Evolutionary conservation across 1,140 invertebrate species (phyloP), one percentile per base, ranked within the genome.

Genomic region (Tetragonula clypearis): DNA sequence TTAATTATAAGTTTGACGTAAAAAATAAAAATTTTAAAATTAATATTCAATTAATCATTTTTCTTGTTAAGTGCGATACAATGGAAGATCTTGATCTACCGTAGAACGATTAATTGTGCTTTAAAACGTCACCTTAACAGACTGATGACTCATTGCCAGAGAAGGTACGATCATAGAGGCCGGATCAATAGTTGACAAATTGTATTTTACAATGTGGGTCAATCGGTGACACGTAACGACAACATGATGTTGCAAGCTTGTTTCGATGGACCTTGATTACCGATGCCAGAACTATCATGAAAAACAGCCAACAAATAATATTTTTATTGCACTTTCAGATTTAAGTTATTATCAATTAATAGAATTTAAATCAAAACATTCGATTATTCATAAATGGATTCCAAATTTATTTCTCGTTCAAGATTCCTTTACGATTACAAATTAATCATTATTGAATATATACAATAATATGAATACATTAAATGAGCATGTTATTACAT

Each of bases 121-220:
- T 86, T 58, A 69, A 73, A 69, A 79, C 35, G 75, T 62, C 53
- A 60, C 21, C 41, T 69, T 75, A 71, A 55, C 58, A 49, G 41
- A 53, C 49, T 56, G 35, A 55, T 79, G 35, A 65, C 72, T 72
- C 77, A 65, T 26, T 35, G 72, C 12, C 23, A 74, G 58, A 56
- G 49, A 21, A 69, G 62, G 35, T 30, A 69, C 82, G 86, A 87
- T 87, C 82, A 41, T 41, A 65, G 62, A 62, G 49, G 62, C 35
- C 53, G 35, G 65, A 86, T 86, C 89, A 79, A 90, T 90, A 87
- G 62, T 90, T 86, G 79, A 86, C 74, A 88, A 88, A 90, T 88
- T 90, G 71, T 79, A 53, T 84, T 84, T 71, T 56, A 75, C 77
- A 66, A 90, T 86, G 84, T 82, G 74, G 84, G 84, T 85, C 80